Percentiles rank a stretch among this genome's conserved stretches.
Evolutionary conservation across 2,797 vertebrate species (phyloP).

Genomic region (Brachyalestes nurse): DNA sequence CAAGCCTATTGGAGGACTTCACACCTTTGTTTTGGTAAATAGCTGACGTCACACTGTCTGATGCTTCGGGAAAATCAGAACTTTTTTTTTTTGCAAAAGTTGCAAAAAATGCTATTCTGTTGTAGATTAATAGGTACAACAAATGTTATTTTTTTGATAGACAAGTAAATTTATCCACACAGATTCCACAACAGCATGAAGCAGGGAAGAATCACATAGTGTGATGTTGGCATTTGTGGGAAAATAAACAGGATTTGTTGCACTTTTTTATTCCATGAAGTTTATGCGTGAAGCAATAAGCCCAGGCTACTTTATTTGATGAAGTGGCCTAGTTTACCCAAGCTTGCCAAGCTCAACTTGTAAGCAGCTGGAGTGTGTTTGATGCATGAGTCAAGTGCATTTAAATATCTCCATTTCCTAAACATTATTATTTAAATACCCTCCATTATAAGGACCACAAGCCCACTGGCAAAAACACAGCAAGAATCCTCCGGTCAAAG

Average conservation of each 20-base stretch:
- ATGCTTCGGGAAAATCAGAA: slow-evolving; percentile 1
- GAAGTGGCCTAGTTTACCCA: slow-evolving; percentile 7
- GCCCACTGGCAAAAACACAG: too few species aligned
- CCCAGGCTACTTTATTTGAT: not conserved
- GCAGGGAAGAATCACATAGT: slow-evolving; percentile 41
- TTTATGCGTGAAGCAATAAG: slow-evolving; percentile 41
- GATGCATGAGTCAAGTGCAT: slow-evolving; percentile 6
- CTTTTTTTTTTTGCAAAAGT: not conserved
- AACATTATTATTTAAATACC: not conserved
- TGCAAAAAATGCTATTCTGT: not conserved
- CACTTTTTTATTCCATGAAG: slow-evolving; percentile 11
- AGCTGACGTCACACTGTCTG: slow-evolving; percentile 38
- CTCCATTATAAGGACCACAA: too few species aligned
- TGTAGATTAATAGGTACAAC: not conserved
- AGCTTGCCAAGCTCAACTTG: slow-evolving; percentile 13
- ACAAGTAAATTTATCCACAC: not conserved
- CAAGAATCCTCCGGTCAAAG: too few species aligned
- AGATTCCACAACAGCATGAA: not conserved
- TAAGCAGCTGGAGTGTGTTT: slow-evolving; percentile 22
- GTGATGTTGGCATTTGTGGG: slow-evolving; percentile 25
- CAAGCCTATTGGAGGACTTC: slow-evolving; percentile 53
- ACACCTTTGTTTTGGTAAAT: slow-evolving; percentile 57
- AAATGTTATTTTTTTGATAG: not conserved
- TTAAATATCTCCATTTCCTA: not conserved
- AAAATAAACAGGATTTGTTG: slow-evolving; percentile 13